Conservation (phyloP, 2,797 vertebrate species). For the Serranus cabrilla region DNA sequence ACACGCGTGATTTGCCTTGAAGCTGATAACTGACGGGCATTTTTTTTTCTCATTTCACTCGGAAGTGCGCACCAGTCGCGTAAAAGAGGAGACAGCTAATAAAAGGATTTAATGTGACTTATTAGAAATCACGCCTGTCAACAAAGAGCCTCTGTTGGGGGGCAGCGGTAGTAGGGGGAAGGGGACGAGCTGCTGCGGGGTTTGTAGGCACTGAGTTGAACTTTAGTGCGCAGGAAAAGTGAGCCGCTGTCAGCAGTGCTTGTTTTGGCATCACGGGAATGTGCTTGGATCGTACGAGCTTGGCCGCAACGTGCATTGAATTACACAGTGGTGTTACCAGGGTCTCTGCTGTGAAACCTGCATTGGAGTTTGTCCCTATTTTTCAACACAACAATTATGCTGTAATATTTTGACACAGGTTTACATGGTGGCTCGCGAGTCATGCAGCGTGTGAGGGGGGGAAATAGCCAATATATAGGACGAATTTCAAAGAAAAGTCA, state of each 20-base stretch:
- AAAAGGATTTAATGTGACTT: constrained; percentile 56
- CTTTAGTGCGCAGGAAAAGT: constrained; percentile 87
- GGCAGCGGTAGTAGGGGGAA: constrained; percentile 7
- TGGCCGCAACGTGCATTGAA: constrained; percentile 87
- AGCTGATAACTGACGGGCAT: constrained; percentile 42
- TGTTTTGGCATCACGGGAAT: constrained; percentile 91
- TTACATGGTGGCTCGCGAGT: constrained; percentile 27
- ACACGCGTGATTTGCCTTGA: constrained; percentile 51
- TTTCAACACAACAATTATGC: constrained; percentile 43
- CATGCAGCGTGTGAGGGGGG: not conserved
- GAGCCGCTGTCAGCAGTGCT: constrained; percentile 87
- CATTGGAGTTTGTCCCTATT: constrained; percentile 57
- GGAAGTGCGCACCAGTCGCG: constrained; percentile 43
- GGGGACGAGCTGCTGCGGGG: constrained; percentile 42
- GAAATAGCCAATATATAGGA: not conserved
- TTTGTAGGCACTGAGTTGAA: constrained; percentile 81
- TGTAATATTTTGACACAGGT: constrained; percentile 47
- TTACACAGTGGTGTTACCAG: constrained; percentile 86
- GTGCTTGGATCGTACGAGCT: constrained; percentile 89
- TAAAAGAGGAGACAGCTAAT: constrained; percentile 44
- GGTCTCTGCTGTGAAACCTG: constrained; percentile 82
- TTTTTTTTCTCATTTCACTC: not conserved
- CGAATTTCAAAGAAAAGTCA: not conserved
- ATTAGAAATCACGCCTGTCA: constrained; percentile 72
- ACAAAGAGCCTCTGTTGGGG: constrained; percentile 81